phyloP scores from a whole-genome alignment of 2,888 invertebrate species.

The Sepioteuthis lessoniana region DNA sequence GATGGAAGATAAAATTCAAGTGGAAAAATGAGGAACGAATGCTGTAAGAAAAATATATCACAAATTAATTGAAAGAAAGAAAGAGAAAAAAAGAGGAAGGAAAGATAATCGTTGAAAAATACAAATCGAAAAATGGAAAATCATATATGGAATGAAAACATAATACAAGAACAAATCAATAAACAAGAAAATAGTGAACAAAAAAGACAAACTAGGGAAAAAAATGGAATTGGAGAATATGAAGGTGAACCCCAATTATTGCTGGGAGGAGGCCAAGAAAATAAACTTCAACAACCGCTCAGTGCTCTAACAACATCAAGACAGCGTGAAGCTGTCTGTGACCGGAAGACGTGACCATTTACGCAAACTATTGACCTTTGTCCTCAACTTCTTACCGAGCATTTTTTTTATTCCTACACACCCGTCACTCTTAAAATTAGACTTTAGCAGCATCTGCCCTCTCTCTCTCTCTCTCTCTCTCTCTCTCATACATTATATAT shows the following conservation, averaged over 20 bases:
- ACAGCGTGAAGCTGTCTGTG: constrained; percentile 13
- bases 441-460: background rate
- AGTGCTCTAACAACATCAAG: background rate
- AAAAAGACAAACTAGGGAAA: background rate
- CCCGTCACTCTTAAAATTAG: too few species aligned
- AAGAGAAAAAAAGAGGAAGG: too few species aligned
- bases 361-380: constrained; percentile 33
- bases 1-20: too few species aligned
- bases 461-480: background rate
- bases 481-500: too few species aligned
- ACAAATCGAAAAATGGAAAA: too few species aligned
- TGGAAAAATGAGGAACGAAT: too few species aligned
- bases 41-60: too few species aligned
- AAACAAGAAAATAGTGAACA: background rate
- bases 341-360: background rate
- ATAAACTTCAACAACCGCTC: background rate
- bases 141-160: too few species aligned
- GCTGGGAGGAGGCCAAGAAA: background rate
- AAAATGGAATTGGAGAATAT: background rate
- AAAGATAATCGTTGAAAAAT: too few species aligned
- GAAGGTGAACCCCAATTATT: background rate
- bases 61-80: too few species aligned
- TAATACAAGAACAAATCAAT: background rate
- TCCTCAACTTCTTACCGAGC: background rate
- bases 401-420: background rate